Base-by-base conservation (phyloP, 2,113 vertebrate genomes). In the Lagopus muta region DNA sequence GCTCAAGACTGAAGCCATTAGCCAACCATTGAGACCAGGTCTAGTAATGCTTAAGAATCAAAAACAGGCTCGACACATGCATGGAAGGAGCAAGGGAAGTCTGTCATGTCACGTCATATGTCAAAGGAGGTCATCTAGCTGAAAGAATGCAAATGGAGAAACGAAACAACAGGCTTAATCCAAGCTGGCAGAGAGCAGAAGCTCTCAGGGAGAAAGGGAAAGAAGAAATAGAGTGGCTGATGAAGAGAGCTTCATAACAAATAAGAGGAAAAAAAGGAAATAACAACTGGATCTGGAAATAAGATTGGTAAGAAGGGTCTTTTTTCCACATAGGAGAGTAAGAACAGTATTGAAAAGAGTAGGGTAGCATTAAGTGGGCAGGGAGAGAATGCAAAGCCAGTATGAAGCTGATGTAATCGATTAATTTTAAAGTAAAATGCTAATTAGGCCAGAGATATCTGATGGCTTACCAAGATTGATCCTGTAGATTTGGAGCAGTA, bases 251-350 rank as follows among this genome's bases (percentile, higher is more conserved):
- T 61, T 47, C 77, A 52, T 52, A 74, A 62, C 47, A 82, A 92
- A 80, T 3, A 88, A 54, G n/a, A 88, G 70, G 70, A 89, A 96
- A 85, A 94, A 91, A 94, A 94, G 76, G 79, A 92, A 94, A 94
- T 64, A 58, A 92, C 66, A 94, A 83, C 69, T 91, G 65, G 69
- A 95, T 71, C 52, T 82, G 85, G 76, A 95, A 94, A 60, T 80
- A 94, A 94, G 91, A 90, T 40, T 86, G 52, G 71, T 19, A 65
- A 97, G 95, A 97, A 97, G 95, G 94, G 92, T 87, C 92, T 97
- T 98, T 97, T 97, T 97, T 94, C 90, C 75, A 81, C 4, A 2
- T 0, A 34, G 55, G 25, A 72, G 28, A 14, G 24, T 15, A 64
- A 64, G 61, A 85, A 90, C 0, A 3, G 52, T 16, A 65, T 61